A percentile compares a stretch with the other conserved stretches of the same genome.
Conservation (phyloP, 1,140 invertebrate species). For the Caenorhabditis tropicalis region DNA sequence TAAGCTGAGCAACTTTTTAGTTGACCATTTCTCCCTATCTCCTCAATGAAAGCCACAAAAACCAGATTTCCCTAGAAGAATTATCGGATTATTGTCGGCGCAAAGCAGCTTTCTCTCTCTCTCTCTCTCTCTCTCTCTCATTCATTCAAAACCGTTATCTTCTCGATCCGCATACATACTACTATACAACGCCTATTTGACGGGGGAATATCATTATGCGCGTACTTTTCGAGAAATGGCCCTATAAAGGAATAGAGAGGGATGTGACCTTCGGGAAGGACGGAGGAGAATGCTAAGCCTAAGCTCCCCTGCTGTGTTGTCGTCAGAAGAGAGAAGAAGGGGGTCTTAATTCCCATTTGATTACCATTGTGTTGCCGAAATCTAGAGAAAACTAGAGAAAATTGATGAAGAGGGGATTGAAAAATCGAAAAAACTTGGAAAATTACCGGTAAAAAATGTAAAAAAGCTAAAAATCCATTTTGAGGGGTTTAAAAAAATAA, state of each 20-base stretch:
- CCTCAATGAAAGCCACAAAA: no score
- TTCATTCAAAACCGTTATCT: not conserved
- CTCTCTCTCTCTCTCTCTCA: not conserved
- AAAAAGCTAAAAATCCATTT: no score
- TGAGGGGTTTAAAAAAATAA: no score
- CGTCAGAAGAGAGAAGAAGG: not conserved
- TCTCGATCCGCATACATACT: not conserved
- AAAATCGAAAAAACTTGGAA: no score
- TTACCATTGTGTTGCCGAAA: not conserved
- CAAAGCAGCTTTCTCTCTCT: not conserved
- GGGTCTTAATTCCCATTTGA: constrained; percentile 25
- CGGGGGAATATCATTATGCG: not conserved
- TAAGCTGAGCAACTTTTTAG: no score
- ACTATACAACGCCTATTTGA: not conserved
- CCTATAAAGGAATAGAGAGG: no score
- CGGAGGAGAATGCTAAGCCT: not conserved
- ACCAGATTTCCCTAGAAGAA: no score
- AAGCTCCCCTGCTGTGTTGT: constrained; percentile 9
- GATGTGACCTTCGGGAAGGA: no score
- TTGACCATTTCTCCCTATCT: no score
- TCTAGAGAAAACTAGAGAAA: no score
- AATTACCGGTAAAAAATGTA: no score
- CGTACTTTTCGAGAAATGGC: constrained; percentile 34
- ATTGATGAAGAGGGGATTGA: no score
- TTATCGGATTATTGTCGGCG: not conserved